phyloP scores from a whole-genome alignment of 1,140 invertebrate species.

The Mya arenaria region DNA sequence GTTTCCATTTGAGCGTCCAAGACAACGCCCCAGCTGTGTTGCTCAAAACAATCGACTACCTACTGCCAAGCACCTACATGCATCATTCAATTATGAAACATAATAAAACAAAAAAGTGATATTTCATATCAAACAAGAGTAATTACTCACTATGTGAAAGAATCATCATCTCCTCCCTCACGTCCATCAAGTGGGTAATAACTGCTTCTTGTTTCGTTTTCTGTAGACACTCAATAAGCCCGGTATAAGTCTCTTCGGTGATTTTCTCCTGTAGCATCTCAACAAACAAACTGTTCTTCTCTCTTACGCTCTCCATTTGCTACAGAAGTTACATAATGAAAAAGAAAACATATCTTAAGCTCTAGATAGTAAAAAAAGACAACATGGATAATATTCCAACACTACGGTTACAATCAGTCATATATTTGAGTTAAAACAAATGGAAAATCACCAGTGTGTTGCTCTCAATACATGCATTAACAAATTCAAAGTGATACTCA shows the following conservation, averaged over 20 bases:
- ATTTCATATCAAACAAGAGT: not conserved
- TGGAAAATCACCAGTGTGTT: not conserved
- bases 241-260: not conserved
- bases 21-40: not conserved
- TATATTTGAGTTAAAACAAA: not conserved
- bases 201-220: not conserved
- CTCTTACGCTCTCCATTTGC: conserved; percentile 11
- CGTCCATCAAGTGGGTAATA: conserved; percentile 17
- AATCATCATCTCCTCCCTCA: conserved; percentile 45
- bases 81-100: not conserved
- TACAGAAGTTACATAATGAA: not conserved
- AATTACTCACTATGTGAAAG: conserved; percentile 35
- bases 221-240: conserved; percentile 32
- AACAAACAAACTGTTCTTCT: conserved; percentile 17
- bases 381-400: not conserved
- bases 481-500: not conserved
- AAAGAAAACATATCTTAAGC: not conserved
- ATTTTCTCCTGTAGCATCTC: conserved; percentile 2
- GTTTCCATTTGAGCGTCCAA: not conserved
- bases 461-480: not conserved
- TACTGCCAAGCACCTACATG: not conserved
- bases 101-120: not conserved
- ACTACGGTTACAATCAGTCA: not conserved
- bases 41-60: not conserved
- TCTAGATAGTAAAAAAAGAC: not conserved